Conservation (phyloP, 2,888 invertebrate genomes). For the Meloe dianella region DNA sequence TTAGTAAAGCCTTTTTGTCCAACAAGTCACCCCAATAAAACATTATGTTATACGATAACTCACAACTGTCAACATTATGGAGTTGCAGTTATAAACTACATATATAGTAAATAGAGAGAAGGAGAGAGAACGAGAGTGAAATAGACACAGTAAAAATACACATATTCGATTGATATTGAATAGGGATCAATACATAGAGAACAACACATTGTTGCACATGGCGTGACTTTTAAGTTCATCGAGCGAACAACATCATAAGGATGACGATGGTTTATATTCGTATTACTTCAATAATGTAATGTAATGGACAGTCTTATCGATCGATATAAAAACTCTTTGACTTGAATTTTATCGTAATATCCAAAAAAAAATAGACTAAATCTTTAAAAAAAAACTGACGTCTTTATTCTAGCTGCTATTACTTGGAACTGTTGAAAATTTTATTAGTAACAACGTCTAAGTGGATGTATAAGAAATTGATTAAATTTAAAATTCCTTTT, state of each 20-base stretch:
- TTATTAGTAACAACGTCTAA: not conserved
- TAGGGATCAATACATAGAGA: constrained; percentile 20
- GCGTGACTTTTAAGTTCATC: constrained; percentile 19
- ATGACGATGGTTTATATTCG: not conserved
- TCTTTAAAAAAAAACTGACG: not conserved
- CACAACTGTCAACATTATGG: constrained; percentile 26
- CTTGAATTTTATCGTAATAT: not conserved
- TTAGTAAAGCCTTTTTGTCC: constrained; percentile 22
- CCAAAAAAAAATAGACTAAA: not conserved
- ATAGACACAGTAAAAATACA: not conserved
- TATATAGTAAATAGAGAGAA: too few relatives aligned
- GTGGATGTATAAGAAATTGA: not conserved
- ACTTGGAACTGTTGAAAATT: not conserved
- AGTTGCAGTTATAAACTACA: constrained; percentile 15
- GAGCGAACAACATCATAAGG: not conserved
- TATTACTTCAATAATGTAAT: not conserved
- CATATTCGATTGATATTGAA: constrained; percentile 19
- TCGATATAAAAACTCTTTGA: not conserved
- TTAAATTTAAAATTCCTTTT: constrained; percentile 8
- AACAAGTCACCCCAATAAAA: constrained; percentile 23
- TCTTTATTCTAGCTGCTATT: not conserved
- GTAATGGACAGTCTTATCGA: not conserved
- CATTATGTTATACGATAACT: constrained; percentile 23
- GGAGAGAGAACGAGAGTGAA: too few relatives aligned
- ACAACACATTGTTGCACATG: constrained; percentile 18